Percentiles rank a stretch among this genome's conserved stretches.
These are phyloP conservation scores for Chloropsis cyanopogon DNA, from an alignment of 2,113 vertebrate genomes.

Conservation along the genomic window DNA sequence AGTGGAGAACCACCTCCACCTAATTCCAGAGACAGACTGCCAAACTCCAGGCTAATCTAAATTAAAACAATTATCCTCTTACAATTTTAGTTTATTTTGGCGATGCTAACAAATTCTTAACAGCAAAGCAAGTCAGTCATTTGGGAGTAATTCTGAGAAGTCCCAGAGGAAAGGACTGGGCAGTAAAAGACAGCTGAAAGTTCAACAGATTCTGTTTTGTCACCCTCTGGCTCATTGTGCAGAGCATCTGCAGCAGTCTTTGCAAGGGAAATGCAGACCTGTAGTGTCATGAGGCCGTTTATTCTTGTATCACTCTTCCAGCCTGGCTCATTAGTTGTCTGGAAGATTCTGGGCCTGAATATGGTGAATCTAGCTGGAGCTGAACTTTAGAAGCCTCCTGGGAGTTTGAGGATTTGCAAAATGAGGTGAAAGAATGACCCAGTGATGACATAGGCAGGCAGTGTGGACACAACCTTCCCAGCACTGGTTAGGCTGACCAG, in stretches of 20 bases:
- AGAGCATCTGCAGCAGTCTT: neutral
- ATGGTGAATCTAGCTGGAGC: neutral
- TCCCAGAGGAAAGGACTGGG: neutral
- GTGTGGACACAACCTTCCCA: neutral
- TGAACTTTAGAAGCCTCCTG: neutral
- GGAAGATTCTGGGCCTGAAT: neutral
- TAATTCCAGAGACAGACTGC: neutral
- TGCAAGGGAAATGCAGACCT: neutral
- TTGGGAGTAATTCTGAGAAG: neutral
- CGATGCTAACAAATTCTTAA: neutral
- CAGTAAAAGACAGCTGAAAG: neutral
- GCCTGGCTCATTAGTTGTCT: neutral
- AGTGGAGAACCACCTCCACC: neutral
- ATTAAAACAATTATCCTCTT: slow-evolving; percentile 48
- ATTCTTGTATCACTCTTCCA: neutral
- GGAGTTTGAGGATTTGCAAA: neutral
- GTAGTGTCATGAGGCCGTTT: neutral
- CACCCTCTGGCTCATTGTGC: neutral
- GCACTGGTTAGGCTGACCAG: neutral
- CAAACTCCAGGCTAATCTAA: neutral
- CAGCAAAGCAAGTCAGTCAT: neutral
- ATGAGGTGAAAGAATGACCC: neutral
- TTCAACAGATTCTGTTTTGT: neutral
- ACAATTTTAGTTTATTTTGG: slow-evolving; percentile 45
- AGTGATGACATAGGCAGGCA: neutral